Conservation (phyloP, 37 sponge, comb jelly and placozoan genomes). For the Chondrilla cf. caribensis region DNA sequence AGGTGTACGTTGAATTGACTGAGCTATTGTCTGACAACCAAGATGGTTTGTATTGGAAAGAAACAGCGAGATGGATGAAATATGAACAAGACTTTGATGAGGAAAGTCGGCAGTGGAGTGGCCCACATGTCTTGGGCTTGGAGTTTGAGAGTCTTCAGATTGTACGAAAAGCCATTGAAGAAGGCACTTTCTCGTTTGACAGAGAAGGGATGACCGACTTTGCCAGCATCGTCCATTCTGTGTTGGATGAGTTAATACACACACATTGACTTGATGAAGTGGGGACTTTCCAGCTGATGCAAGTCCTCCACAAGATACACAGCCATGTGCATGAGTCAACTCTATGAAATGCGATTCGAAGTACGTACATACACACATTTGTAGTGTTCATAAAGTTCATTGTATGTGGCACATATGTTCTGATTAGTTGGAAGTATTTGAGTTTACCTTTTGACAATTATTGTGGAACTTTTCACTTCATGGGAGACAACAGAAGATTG, state of each 20-base stretch:
- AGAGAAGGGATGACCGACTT: slow-evolving; percentile 22
- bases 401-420: too few species aligned
- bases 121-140: slow-evolving; percentile 83
- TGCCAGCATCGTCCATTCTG: slow-evolving; percentile 28
- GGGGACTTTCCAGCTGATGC: neutral
- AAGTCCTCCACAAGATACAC: slow-evolving; percentile 56
- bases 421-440: too few species aligned
- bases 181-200: slow-evolving; percentile 36
- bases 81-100: slow-evolving; percentile 92
- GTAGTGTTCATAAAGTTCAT: neutral
- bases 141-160: slow-evolving; percentile 65
- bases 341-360: neutral
- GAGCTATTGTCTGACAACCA: slow-evolving; percentile 10
- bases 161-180: slow-evolving; percentile 55
- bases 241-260: slow-evolving; percentile 25
- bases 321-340: neutral
- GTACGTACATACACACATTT: neutral
- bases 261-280: slow-evolving; percentile 5
- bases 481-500: slow-evolving; percentile 75
- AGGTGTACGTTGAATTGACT: slow-evolving; percentile 48
- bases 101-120: slow-evolving; percentile 79
- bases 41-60: slow-evolving; percentile 63
- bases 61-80: slow-evolving; percentile 93
- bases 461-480: too few species aligned
- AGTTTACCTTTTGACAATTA: too few species aligned